Percentiles rank a stretch among this genome's conserved stretches.
These are phyloP conservation scores for Halcyon leucocephala DNA, from an alignment of 2,797 vertebrate species.

Conservation along the genomic window DNA sequence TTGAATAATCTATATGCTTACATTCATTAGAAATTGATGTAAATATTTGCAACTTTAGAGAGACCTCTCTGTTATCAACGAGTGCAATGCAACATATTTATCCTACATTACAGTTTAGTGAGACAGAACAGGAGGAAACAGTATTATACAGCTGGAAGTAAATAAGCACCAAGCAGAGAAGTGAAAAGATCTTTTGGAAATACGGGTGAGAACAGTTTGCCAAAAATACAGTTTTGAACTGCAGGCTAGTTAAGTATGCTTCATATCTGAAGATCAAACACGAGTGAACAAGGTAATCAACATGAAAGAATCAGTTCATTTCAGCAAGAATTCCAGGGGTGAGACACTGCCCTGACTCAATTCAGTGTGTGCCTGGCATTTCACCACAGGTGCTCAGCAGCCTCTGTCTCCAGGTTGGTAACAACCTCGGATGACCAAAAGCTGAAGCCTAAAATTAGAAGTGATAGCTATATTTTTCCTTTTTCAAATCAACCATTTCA, in stretches of 20 bases:
- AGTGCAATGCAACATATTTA: not conserved
- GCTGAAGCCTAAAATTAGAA: not conserved
- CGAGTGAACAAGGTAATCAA: not conserved
- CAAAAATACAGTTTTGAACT: not conserved
- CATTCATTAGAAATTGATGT: not conserved
- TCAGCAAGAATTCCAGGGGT: not conserved
- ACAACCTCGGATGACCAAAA: not conserved
- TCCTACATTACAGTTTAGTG: not conserved
- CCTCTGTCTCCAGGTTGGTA: not conserved
- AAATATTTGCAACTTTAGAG: not conserved
- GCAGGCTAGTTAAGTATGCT: not conserved
- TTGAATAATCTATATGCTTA: not conserved
- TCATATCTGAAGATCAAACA: not conserved
- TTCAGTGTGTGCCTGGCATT: not conserved
- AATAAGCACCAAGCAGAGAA: not conserved
- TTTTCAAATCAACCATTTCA: not conserved
- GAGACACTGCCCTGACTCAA: not conserved
- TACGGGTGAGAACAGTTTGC: not conserved
- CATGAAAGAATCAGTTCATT: constrained; percentile 7
- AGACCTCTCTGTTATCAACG: not conserved
- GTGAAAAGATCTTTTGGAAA: not conserved
- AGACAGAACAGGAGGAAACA: not conserved
- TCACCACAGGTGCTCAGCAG: not conserved
- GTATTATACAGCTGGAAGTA: not conserved
- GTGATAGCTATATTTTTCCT: not conserved